phyloP scores from a whole-genome alignment of 92 coral and sea anemone species.

The Blastomussa wellsi region DNA sequence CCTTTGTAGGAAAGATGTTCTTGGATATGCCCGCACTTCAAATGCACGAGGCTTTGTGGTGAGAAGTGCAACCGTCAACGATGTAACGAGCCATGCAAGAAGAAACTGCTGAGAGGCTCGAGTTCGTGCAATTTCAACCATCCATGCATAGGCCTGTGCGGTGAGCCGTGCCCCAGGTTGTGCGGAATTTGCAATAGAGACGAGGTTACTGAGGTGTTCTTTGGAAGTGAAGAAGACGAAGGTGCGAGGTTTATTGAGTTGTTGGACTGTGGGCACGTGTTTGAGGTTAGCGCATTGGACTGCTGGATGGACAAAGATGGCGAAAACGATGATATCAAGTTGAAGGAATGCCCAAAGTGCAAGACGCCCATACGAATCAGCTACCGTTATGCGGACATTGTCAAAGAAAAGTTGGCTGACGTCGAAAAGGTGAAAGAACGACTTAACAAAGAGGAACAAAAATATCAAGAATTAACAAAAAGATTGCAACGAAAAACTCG shows the following conservation, averaged over 20 bases:
- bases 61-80: slow-evolving; percentile 78
- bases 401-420: slow-evolving; percentile 71
- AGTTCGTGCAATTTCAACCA: slow-evolving; percentile 54
- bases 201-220: slow-evolving; percentile 74
- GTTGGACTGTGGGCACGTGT: slow-evolving; percentile 79
- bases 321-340: slow-evolving; percentile 49
- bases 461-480: slow-evolving; percentile 11
- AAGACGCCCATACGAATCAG: slow-evolving; percentile 79
- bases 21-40: slow-evolving; percentile 73
- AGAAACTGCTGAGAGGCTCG: slow-evolving; percentile 26
- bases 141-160: slow-evolving; percentile 87
- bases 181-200: slow-evolving; percentile 78
- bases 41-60: slow-evolving; percentile 65
- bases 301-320: slow-evolving; percentile 64
- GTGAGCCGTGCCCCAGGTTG: slow-evolving; percentile 87
- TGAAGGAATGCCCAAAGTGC: slow-evolving; percentile 84
- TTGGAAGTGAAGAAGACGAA: slow-evolving; percentile 78
- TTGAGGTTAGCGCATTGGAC: slow-evolving; percentile 83
- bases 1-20: slow-evolving; percentile 61
- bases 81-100: slow-evolving; percentile 74
- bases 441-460: slow-evolving; percentile 55
- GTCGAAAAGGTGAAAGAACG: slow-evolving; percentile 66
- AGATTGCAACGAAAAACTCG: slow-evolving; percentile 12
- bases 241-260: slow-evolving; percentile 81
- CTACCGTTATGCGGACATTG: slow-evolving; percentile 80